Evolutionary conservation across 23 tunicate genomes (phyloP).

Genomic region (Styela clava): DNA sequence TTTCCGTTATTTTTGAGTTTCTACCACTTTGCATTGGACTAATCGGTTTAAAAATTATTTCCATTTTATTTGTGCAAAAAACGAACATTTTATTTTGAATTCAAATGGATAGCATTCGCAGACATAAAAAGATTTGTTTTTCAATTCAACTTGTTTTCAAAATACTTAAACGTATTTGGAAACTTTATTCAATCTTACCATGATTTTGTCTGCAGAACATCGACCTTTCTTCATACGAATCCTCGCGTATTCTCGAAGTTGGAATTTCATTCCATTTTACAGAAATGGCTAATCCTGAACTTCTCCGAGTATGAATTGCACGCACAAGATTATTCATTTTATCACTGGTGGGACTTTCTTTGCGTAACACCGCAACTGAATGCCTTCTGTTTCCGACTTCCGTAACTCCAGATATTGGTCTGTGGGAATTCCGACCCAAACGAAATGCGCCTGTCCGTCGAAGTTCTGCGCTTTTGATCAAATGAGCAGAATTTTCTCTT

Average conservation of each 20-base stretch:
- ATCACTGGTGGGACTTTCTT: not conserved
- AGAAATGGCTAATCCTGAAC: not conserved
- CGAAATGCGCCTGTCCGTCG: not conserved
- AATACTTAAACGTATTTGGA: too few relatives aligned
- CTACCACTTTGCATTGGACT: too few relatives aligned
- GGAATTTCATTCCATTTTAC: not conserved
- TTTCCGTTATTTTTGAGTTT: too few relatives aligned
- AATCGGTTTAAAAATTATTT: too few relatives aligned
- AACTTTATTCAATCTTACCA: not conserved
- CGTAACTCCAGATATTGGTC: not conserved
- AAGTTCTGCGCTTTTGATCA: not conserved
- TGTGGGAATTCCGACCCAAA: not conserved
- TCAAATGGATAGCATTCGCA: too few relatives aligned
- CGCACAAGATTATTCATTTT: not conserved
- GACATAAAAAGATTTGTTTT: too few relatives aligned
- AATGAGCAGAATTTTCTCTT: not conserved
- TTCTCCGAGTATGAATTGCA: not conserved
- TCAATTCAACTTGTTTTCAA: too few relatives aligned
- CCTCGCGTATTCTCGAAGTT: not conserved
- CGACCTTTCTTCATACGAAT: not conserved
- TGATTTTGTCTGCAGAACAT: not conserved
- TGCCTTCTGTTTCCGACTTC: not conserved
- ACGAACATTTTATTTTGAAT: too few relatives aligned
- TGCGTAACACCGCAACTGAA: not conserved
- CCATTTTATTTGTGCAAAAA: too few relatives aligned